Evolutionary conservation across 2,888 invertebrate species (phyloP), one percentile per base, ranked within the genome.

Genomic region (Rambutsinella grinnellia): DNA sequence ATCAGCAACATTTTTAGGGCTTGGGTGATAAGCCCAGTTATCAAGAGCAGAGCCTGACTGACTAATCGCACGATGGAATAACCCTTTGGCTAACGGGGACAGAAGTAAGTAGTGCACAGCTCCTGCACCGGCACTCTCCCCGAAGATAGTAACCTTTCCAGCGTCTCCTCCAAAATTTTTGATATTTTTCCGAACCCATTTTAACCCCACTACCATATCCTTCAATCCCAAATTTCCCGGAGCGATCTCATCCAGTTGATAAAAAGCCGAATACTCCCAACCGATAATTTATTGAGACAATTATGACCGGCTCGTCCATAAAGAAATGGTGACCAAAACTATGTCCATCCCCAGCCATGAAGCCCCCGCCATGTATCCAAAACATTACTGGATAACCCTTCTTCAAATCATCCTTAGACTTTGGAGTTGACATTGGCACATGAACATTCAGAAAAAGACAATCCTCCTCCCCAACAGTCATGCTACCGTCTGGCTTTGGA

Each of bases 221-320:
- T n/a, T n/a, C n/a, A n/a, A n/a, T n/a, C n/a, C n/a, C n/a, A n/a
- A n/a, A n/a, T n/a, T n/a, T n/a, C n/a, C n/a, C n/a, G n/a, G n/a
- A n/a, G n/a, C n/a, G n/a, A n/a, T n/a, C n/a, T n/a, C n/a, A n/a
- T n/a, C n/a, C n/a, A n/a, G n/a, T n/a, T n/a, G n/a, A n/a, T n/a
- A n/a, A n/a, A 63, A 8, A n/a, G n/a, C n/a, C n/a, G n/a, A n/a
- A n/a, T n/a, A n/a, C n/a, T n/a, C n/a, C n/a, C n/a, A n/a, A n/a
- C 1, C 78, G 69, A 23, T 67, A 62, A 19, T 74, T 74, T 23
- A 78, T n/a, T n/a, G 69, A 69, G 15, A 78, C 74, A n/a, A 69
- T 3, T 24, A 69, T 51, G 0, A 69, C 69, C 19, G 53, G 54
- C 28, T 61, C 69, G 46, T 74, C 74, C 65, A 78, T 69, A 19